Base-by-base conservation (phyloP, 1,140 invertebrate species). In the Thalassaphorura encarpata region DNA sequence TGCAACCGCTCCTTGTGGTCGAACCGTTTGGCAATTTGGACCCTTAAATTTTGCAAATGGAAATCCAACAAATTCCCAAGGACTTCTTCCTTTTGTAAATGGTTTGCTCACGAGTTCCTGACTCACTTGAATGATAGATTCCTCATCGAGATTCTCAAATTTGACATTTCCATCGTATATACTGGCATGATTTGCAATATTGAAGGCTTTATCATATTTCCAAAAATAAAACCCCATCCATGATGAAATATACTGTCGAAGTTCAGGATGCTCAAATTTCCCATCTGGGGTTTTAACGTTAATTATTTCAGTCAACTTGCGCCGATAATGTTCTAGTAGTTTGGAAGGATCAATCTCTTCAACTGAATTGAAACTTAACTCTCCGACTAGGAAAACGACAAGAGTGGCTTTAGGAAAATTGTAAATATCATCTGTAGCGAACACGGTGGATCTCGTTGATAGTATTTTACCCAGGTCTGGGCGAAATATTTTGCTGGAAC, bases 401-500 rank as follows among this genome's bases (percentile, higher is more conserved):
- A 63, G 31, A 40, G 54, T 60, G 31, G 57, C 57, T 16, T 52
- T 43, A 21, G 61, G 57, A 0, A 47, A 26, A 13, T 2, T 19
- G 21, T 50, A 36, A 27, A 45, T 29, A 42, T 56, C 51, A 27
- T 56, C 58, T 15, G 56, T 40, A 13, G 61, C 49, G 8, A 63
- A 26, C 1, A 59, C 50, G 16, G 61, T 40, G 52, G 54, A 52
- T 0, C 61, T 27, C 5, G 54, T 60, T 19, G 50, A 16, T 3
- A 63, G 24, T 8, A 63, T 51, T 40, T 63, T 63, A 2, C 46
- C 51, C 19, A 63, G 50, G 19, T 63, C 58, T 15, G 43, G 40
- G 5, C 54, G 50, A 21, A 60, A 54, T 0, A 63, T 21, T 36
- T 41, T 43, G 4, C 29, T 8, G 0, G 51, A 6, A 4, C 24